A percentile compares a stretch with the other conserved stretches of the same genome.
Evolutionary conservation across 2,113 vertebrate genomes (phyloP).

Genomic region (Hippoglossus stenolepis): DNA sequence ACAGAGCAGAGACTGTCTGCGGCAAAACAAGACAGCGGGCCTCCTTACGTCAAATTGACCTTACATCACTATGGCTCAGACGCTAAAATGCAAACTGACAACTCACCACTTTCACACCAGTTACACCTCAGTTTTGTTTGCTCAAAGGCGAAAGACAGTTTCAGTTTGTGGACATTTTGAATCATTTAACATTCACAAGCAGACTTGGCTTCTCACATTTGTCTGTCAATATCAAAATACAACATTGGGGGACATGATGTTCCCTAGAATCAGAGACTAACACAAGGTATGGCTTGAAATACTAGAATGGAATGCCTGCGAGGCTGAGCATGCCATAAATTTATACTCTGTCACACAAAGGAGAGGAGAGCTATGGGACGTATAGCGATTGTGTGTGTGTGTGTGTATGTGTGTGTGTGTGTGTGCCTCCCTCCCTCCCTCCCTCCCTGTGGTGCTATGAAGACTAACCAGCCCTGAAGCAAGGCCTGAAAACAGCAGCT

Average conservation of each 20-base stretch:
- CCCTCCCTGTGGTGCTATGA: constrained; percentile 53
- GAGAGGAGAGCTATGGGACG: constrained; percentile 48
- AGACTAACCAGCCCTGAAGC: constrained; percentile 49
- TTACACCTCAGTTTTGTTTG: neutral
- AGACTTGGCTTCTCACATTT: neutral
- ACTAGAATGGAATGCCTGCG: constrained; percentile 14
- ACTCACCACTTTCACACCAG: neutral
- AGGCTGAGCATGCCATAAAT: constrained; percentile 29
- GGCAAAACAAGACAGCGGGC: constrained; percentile 25
- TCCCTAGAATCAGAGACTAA: constrained; percentile 12
- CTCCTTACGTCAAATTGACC: constrained; percentile 11
- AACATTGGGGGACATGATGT: constrained; percentile 7
- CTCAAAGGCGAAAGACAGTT: constrained; percentile 1
- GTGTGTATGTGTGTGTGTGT: constrained; percentile 21
- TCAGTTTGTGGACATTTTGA: neutral
- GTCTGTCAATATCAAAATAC: constrained; percentile 16
- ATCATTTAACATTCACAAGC: neutral
- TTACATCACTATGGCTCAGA: neutral
- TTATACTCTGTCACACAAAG: constrained; percentile 51
- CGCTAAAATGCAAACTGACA: constrained; percentile 15
- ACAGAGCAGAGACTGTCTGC: constrained; percentile 24
- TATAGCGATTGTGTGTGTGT: neutral
- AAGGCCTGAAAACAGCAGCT: constrained; percentile 27
- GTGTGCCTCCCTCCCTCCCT: no score
- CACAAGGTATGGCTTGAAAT: constrained; percentile 1